Evolutionary conservation across 1,140 invertebrate genomes (phyloP).

Genomic region (Zaprionus nigranus): DNA sequence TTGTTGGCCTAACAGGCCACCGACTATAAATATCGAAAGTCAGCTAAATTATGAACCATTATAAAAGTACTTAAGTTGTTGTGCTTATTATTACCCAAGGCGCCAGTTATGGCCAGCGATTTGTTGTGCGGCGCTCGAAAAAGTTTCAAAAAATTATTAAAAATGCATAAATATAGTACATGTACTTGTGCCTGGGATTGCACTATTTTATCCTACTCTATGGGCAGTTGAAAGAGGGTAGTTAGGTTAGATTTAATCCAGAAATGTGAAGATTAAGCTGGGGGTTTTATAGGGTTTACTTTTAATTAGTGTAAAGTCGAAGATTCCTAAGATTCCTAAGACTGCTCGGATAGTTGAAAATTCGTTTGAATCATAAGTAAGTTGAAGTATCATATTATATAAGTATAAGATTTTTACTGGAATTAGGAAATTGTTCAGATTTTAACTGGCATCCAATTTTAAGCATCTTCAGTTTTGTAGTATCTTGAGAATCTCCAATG

Average conservation of each 20-base stretch:
- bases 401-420: no score
- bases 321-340: no score
- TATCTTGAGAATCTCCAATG: background rate
- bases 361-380: no score
- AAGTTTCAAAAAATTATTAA: conserved; percentile 37
- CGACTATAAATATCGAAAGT: conserved; percentile 27
- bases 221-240: background rate
- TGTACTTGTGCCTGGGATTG: conserved; percentile 10
- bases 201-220: conserved; percentile 16
- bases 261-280: background rate
- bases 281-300: background rate
- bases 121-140: conserved; percentile 28
- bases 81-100: conserved; percentile 21
- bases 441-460: no score
- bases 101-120: conserved; percentile 32
- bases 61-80: conserved; percentile 39
- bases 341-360: no score
- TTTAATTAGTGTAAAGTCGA: no score
- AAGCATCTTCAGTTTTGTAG: no score
- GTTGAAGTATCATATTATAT: no score
- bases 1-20: conserved; percentile 22
- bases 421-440: no score
- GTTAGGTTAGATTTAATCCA: background rate
- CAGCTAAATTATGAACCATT: conserved; percentile 38
- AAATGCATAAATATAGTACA: conserved; percentile 39